Conservation (phyloP, 2,888 invertebrate species). For the Agrotis segetum region DNA sequence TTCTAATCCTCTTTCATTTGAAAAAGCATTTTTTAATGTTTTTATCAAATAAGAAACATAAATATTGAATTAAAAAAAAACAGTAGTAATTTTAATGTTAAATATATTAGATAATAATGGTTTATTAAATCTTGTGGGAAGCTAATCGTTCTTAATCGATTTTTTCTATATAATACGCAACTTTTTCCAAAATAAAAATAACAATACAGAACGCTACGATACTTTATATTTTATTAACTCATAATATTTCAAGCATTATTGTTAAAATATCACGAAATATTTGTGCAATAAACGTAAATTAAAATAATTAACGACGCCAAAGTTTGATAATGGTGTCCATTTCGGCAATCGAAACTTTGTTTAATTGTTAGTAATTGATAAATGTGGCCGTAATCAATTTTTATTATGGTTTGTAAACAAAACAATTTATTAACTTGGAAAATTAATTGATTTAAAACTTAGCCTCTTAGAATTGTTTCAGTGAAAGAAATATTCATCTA, state of each 20-base stretch:
- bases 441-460: slow-evolving; percentile 14
- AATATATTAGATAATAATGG: too few species aligned
- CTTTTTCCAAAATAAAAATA: too few species aligned
- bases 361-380: slow-evolving; percentile 45
- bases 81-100: too few species aligned
- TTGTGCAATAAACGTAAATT: slow-evolving; percentile 31
- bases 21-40: too few species aligned
- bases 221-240: not conserved
- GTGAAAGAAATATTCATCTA: not conserved
- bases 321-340: slow-evolving; percentile 35
- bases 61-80: too few species aligned
- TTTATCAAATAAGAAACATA: too few species aligned
- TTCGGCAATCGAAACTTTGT: slow-evolving; percentile 44
- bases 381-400: slow-evolving; percentile 45
- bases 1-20: slow-evolving; percentile 1
- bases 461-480: not conserved
- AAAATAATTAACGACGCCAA: slow-evolving; percentile 28
- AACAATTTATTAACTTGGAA: slow-evolving; percentile 27
- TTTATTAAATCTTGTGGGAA: too few species aligned
- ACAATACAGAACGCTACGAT: too few species aligned
- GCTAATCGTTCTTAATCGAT: too few species aligned
- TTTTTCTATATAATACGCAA: too few species aligned
- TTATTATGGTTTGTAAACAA: slow-evolving; percentile 28
- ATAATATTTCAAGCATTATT: not conserved
- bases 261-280: not conserved